Evolutionary conservation across 2,797 vertebrate species (phyloP).

Genomic region (Gadopsis marmoratus): DNA sequence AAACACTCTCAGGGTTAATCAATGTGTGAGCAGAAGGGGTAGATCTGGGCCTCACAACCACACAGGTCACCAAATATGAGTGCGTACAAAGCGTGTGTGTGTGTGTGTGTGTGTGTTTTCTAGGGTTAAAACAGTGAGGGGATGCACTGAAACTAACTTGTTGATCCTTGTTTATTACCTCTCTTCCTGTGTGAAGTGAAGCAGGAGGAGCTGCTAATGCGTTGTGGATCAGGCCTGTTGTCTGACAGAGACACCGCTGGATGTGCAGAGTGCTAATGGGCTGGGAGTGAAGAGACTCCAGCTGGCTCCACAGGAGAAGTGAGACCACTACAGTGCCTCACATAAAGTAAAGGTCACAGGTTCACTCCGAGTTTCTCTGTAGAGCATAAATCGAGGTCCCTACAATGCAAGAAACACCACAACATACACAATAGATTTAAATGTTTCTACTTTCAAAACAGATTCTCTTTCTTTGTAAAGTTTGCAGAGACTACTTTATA

Average conservation of each 20-base stretch:
- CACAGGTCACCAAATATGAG: slow-evolving; percentile 46
- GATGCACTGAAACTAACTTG: slow-evolving; percentile 26
- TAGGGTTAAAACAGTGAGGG: background rate
- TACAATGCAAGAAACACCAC: slow-evolving; percentile 5
- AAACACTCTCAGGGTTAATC: slow-evolving; percentile 82
- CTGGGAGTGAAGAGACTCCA: slow-evolving; percentile 76
- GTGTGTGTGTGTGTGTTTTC: slow-evolving; percentile 7
- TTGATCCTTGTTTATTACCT: slow-evolving; percentile 41
- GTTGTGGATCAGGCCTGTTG: slow-evolving; percentile 53
- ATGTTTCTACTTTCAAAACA: background rate
- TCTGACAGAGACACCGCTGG: slow-evolving; percentile 70
- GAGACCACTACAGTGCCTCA: slow-evolving; percentile 55
- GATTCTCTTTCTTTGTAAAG: background rate
- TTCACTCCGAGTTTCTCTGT: slow-evolving; percentile 60
- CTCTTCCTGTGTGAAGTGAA: slow-evolving; percentile 39
- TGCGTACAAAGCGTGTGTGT: background rate
- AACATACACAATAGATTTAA: background rate
- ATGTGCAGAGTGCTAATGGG: slow-evolving; percentile 67
- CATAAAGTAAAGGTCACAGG: slow-evolving; percentile 71
- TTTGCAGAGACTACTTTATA: background rate
- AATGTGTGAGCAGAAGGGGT: slow-evolving; percentile 68
- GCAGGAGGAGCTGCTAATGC: slow-evolving; percentile 55
- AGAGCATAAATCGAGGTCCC: slow-evolving; percentile 49
- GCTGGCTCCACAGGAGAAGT: slow-evolving; percentile 70
- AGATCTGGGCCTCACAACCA: slow-evolving; percentile 60